Base-by-base conservation (phyloP, 2,888 invertebrate species). In the Dolomedes plantarius region DNA sequence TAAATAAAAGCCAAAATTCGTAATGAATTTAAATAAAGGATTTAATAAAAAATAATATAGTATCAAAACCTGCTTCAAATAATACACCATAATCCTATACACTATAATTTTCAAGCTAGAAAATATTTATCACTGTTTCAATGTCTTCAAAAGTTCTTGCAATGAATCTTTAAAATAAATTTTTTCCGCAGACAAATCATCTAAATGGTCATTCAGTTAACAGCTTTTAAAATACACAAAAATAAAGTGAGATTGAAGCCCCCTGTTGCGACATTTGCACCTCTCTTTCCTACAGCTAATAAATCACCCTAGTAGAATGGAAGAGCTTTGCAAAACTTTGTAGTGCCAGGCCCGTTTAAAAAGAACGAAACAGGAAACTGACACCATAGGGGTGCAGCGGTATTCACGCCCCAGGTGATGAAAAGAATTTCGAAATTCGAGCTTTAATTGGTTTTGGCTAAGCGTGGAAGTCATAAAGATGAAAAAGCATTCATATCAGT, bases 391-490 rank as follows among this genome's bases (percentile, higher is more conserved):
- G 56, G 56, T 56, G 56, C 56, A 56, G 23, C 56, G 23, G 56
- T 23, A 56, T 56, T 56, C 56, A 56, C 56, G 23, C 56, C 56
- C 56, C 56, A 23, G 23, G 56, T 56, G 56, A n/a, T 56, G 23
- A 56, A 56, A 56, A 56, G 56, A n/a, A 23, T 56, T 56, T 56
- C 56, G 56, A 56, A 23, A 56, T 56, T 56, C 23, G 56, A 56
- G 56, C 56, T 56, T 56, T 56, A 56, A 56, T 56, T 56, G 56
- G 23, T 23, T 56, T 46, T 46, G 16, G 16, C 41, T 46, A 46
- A 5, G 16, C 16, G 41, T 36, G 11, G 6, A 36, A 36, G 36
- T 36, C 11, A 7, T 36, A 11, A 46, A 46, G 9, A 46, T 46
- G 16, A 16, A 46, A 46, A 46, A 11, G 36, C 36, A 36, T 36